Base-by-base conservation (phyloP, 35 echinoderm and acorn worm genomes). In the Patiria miniata region DNA sequence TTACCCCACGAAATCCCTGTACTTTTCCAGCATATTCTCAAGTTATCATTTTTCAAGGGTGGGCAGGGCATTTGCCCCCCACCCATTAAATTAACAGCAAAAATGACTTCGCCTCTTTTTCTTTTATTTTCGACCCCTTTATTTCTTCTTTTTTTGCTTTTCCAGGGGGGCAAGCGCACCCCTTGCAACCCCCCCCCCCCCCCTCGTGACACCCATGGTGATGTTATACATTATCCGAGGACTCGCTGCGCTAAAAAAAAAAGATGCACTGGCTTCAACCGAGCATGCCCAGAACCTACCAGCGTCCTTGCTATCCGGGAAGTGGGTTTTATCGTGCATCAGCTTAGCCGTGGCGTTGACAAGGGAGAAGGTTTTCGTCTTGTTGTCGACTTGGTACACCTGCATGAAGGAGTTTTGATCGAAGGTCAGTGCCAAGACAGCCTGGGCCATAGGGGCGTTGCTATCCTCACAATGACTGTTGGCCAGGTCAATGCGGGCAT, bases 321-420 rank as follows among this genome's bases (percentile, higher is more conserved):
- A 87, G 1, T 50, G 8, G 8, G 73, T n/a, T 0, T 53, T 0
- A 37, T 32, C 29, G 85, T 87, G 85, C 2, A 10, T 52, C n/a
- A 87, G 68, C 15, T 39, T 34, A 15, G 77, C 68, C 7, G 73
- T 40, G 47, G 77, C 69, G 10, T 77, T 51, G 22, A 51, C 34
- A 23, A 87, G 85, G 39, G 68, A 65, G 34, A 73, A 73, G 3
- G 0, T 73, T 0, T 73, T 73, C 19, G 65, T 32, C 34, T 42
- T 54, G 85, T 33, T 79, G 68, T 87, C 77, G 68, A 10, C 85
- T 17, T 69, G 50, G 85, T 79, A 87, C 8, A 33, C 40, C 53
- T 87, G 85, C 17, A 33, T 77, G 44, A 87, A 87, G 40, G 42
- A 53, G 44, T 79, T 78, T 7, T 51, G 8, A 7, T 8, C 26